Conservation (phyloP, 2,113 vertebrate genomes). For the Prietella phreatophila region DNA sequence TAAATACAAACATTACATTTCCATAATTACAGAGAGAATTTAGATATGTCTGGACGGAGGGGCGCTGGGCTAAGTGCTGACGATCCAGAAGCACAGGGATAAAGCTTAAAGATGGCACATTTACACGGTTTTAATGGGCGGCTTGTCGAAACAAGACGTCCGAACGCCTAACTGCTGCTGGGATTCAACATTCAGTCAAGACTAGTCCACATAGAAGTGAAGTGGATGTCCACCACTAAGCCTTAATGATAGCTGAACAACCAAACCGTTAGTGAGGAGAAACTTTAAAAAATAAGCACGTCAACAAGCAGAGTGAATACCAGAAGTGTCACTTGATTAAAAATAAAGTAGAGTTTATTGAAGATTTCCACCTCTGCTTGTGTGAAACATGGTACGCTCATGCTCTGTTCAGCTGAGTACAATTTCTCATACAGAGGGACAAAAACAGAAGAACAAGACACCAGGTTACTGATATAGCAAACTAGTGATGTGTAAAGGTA, state of each 20-base stretch:
- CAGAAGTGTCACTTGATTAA: background rate
- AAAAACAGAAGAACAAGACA: slow-evolving; percentile 64
- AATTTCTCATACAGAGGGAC: slow-evolving; percentile 53
- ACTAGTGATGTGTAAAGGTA: slow-evolving; percentile 64
- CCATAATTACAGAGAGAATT: slow-evolving; percentile 83
- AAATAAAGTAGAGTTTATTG: background rate
- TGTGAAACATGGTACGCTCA: background rate
- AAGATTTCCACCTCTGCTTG: background rate
- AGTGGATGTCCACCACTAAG: background rate
- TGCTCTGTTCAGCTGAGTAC: background rate
- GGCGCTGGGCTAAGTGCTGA: slow-evolving; percentile 70
- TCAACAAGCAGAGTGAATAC: background rate
- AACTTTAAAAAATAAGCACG: background rate
- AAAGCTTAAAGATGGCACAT: slow-evolving; percentile 67
- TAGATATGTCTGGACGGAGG: slow-evolving; percentile 79
- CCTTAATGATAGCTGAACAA: background rate
- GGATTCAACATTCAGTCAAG: background rate
- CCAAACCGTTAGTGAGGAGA: background rate
- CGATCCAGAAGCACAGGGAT: slow-evolving; percentile 67
- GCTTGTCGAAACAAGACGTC: background rate
- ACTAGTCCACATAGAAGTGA: background rate
- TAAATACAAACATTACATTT: slow-evolving; percentile 92
- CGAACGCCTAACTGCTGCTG: background rate
- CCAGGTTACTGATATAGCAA: slow-evolving; percentile 66
- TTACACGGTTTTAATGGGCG: slow-evolving; percentile 54